Evolutionary conservation across 2,113 vertebrate species (phyloP), one percentile per base, ranked within the genome.

Genomic region (Oncorhynchus masou): DNA sequence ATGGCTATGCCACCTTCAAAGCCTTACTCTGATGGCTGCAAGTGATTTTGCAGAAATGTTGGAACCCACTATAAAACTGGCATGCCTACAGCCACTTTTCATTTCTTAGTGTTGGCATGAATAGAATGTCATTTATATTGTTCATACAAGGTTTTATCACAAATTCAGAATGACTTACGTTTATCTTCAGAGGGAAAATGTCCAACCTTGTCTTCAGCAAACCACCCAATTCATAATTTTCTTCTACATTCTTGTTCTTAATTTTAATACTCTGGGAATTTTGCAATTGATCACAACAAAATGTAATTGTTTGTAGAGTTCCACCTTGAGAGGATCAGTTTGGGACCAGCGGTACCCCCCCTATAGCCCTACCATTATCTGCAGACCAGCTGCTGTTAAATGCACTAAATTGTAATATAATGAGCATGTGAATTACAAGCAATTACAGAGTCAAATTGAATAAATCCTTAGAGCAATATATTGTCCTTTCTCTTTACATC

Each of bases 381-480:
- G 94, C 93, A 90, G 92, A 95, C 92, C 94, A 97, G 95, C 94
- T 96, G 95, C 93, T 91, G 92, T 91, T 94, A 95, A 95, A 92
- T 90, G 88, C 87, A 94, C 89, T 91, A 93, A 95, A 95, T 93
- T 93, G 94, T 93, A 90, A 93, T 93, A 94, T 95, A 96, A 96
- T 93, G 94, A 95, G 88, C 89, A 93, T 91, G 88, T 93, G 92
- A 93, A 95, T 94, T 94, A 93, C 91, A 92, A 86, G 92, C 93
- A 95, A 94, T 95, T 95, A 95, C 85, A 92, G 92, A 95, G 92
- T 95, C 94, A 95, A 95, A 93, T 93, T 94, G 90, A 94, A 95
- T 94, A 95, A 94, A 95, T 94, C 91, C 91, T 93, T 87, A 45
- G 85, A 95, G 92, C 90, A 90, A 90, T 92, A 91, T 86, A 91